These are phyloP conservation scores for Taeniopygia guttata DNA, from an alignment of 2,797 vertebrate genomes.

Conservation along the genomic window DNA sequence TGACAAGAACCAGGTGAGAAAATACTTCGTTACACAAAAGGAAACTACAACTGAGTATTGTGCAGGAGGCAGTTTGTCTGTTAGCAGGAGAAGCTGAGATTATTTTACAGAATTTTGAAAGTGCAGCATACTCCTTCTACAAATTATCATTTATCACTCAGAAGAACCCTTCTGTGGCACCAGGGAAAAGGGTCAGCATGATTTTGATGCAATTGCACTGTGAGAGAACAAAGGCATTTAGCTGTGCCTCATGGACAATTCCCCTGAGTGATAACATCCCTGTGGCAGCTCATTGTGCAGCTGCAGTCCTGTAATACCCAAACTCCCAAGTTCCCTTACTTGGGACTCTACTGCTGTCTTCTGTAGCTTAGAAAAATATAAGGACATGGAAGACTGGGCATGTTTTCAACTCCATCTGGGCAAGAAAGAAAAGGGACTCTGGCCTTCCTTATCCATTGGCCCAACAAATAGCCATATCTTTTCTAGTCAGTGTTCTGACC, in stretches of 20 bases:
- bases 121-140: neutral
- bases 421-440: neutral
- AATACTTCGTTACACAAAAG: neutral
- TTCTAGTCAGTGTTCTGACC: neutral
- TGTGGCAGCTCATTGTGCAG: neutral
- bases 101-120: neutral
- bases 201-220: conserved; percentile 2
- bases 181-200: neutral
- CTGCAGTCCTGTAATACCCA: neutral
- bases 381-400: neutral
- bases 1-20: neutral
- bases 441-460: neutral
- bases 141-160: neutral
- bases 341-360: neutral
- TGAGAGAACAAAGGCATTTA: neutral
- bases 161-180: neutral
- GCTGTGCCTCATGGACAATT: neutral
- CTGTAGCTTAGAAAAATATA: neutral
- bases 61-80: neutral
- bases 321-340: neutral
- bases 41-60: neutral
- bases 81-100: neutral
- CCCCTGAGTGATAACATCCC: neutral
- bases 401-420: neutral
- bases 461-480: neutral